Evolutionary conservation across 2,797 vertebrate species (phyloP), one percentile per base, ranked within the genome.

Genomic region (Pangasius krempfi): DNA sequence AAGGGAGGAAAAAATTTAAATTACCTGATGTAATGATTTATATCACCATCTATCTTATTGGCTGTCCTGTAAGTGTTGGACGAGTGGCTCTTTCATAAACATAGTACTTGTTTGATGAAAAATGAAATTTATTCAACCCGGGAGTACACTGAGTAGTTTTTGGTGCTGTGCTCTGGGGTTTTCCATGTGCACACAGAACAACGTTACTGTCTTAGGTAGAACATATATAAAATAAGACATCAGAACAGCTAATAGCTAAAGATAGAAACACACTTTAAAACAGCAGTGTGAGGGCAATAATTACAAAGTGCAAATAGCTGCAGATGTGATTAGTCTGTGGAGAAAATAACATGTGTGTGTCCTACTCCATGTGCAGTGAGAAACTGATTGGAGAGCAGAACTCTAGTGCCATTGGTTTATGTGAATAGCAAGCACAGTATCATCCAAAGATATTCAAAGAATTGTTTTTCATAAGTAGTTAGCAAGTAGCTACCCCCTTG

Each of bases 21-120:
- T 87, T 85, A 88, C 86, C 60, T 87, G 81, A 85, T 84, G 75
- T 70, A 70, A 58, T 76, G 64, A 70, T 75, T 89, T 88, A 88
- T 90, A 81, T 60, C 10, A 14, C 52, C n/a, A 78, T 86, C 47
- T 30, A 30, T 88, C 66, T 90, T 73, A 62, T 82, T 87, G 73
- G 84, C 47, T 75, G 73, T n/a, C 7, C 47, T 20, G 1, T 50
- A 50, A 64, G 73, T 84, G 52, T 88, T 87, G 85, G 83, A 72
- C 75, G 27, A 87, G 80, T 62, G 76, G 70, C 82, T 87, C 58
- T 47, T 78, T 52, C 27, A n/a, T 52, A 76, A 50, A 27, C 44
- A 50, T 5, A n/a, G 25, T n/a, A 50, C 13, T 50, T 73, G 40
- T 73, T 66, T 37, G 4, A 70, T 33, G 33, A 16, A 50, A 47